phyloP scores from a whole-genome alignment of 2,888 invertebrate species.

The Piscicola geometra region DNA sequence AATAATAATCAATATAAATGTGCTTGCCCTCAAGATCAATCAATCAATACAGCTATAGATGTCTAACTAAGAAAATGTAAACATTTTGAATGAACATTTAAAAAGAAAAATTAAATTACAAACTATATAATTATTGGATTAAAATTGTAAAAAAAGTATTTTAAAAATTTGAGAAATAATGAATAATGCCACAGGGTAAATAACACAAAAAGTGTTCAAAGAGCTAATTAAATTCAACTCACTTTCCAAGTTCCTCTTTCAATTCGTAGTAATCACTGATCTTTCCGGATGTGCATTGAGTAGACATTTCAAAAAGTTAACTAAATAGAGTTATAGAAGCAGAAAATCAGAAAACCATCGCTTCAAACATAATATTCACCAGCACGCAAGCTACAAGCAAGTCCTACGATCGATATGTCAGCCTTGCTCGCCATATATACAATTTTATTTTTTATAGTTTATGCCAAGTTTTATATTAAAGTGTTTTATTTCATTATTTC shows the following conservation, averaged over 20 bases:
- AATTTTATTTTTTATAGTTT: not conserved
- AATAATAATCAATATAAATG: too few relatives aligned
- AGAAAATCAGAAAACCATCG: constrained; percentile 13
- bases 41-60: too few relatives aligned
- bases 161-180: not conserved
- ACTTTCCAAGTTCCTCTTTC: constrained; percentile 99
- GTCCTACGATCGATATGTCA: constrained; percentile 5
- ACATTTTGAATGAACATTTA: not conserved
- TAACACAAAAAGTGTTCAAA: not conserved
- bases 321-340: constrained; percentile 8
- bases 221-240: constrained; percentile 59
- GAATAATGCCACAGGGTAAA: not conserved
- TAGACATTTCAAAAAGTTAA: constrained; percentile 27
- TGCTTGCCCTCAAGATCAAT: too few relatives aligned
- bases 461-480: too few relatives aligned
- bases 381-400: constrained; percentile 16
- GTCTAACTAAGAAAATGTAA: not conserved
- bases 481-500: not conserved
- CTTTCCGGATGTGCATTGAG: constrained; percentile 58
- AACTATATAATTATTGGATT: not conserved
- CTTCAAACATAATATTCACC: constrained; percentile 16
- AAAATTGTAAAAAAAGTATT: not conserved
- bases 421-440: constrained; percentile 10
- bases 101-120: not conserved
- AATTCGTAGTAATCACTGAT: constrained; percentile 99